Conservation (phyloP, 37 sponge, comb jelly and placozoan genomes). For the Diacarnus erythraeanus region DNA sequence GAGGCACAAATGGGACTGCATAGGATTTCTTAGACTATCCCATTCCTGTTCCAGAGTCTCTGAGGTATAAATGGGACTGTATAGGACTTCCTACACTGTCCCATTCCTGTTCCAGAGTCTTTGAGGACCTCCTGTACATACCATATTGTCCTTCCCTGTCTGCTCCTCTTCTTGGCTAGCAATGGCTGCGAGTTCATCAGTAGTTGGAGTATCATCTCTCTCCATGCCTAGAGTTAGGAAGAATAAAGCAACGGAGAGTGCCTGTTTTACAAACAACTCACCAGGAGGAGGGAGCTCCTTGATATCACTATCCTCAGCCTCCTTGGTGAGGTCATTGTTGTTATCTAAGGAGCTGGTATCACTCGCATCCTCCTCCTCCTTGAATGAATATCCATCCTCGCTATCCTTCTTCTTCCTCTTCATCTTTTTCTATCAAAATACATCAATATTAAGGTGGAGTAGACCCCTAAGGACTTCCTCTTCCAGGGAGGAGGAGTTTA, state of each 20-base stretch:
- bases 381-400: too few relatives aligned
- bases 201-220: too few relatives aligned
- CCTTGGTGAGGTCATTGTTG: constrained; percentile 4
- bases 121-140: too few relatives aligned
- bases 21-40: too few relatives aligned
- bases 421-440: background rate
- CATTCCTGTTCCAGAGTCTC: too few relatives aligned
- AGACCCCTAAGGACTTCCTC: too few relatives aligned
- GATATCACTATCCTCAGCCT: background rate
- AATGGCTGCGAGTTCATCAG: background rate
- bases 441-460: background rate
- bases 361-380: background rate
- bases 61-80: too few relatives aligned
- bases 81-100: too few relatives aligned
- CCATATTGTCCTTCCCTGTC: background rate
- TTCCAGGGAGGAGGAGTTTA: too few relatives aligned
- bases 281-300: constrained; percentile 23
- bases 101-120: too few relatives aligned
- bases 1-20: too few relatives aligned
- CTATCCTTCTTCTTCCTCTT: background rate
- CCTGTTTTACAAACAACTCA: background rate
- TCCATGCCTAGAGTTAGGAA: background rate
- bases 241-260: background rate
- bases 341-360: background rate
- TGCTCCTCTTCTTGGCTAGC: constrained; percentile 9